Evolutionary conservation across 2,797 vertebrate genomes (phyloP).

Genomic region (Enteromius argenteus): DNA sequence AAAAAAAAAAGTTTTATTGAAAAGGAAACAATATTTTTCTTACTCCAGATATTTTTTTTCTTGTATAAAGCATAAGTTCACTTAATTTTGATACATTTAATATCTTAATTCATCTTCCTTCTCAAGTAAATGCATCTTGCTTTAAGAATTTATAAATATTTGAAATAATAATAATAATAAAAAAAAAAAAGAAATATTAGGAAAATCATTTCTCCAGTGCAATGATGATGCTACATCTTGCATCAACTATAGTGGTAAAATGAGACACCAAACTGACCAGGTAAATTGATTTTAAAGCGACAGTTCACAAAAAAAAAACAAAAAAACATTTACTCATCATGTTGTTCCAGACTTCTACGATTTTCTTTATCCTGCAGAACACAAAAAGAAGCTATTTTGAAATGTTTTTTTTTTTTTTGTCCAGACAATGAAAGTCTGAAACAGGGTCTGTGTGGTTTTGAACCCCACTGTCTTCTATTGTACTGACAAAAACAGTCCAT

Average conservation of each 20-base stretch:
- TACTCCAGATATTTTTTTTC: neutral
- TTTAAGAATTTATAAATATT: neutral
- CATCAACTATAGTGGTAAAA: slow-evolving; percentile 19
- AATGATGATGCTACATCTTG: neutral
- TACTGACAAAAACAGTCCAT: neutral
- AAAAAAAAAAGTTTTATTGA: neutral
- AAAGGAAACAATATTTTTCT: neutral
- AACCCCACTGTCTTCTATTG: neutral
- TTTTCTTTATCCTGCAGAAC: neutral
- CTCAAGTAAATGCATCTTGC: neutral
- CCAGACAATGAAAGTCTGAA: neutral
- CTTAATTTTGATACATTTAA: neutral
- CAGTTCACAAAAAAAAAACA: neutral
- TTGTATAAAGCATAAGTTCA: neutral
- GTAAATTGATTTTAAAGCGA: neutral
- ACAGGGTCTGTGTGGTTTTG: neutral
- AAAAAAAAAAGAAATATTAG: neutral
- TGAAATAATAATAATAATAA: neutral
- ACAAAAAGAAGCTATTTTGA: neutral
- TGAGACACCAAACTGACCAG: neutral
- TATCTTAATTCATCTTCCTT: neutral
- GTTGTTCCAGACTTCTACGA: neutral
- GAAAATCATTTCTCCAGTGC: neutral
- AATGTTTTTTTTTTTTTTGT: neutral
- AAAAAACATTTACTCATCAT: neutral